Conservation (phyloP, 2,888 invertebrate genomes). For the Eretmocerus hayati region DNA sequence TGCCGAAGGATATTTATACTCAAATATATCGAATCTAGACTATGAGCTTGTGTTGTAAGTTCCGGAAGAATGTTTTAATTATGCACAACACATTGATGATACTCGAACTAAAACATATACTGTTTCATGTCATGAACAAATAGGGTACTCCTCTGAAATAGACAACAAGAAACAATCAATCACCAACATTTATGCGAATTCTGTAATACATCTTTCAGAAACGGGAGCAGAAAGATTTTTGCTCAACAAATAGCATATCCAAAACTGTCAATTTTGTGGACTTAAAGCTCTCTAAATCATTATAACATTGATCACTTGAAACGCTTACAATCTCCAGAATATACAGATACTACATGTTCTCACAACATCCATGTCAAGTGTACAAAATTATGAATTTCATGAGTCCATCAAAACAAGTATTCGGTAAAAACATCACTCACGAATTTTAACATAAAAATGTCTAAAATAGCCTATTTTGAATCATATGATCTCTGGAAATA, state of each 20-base stretch:
- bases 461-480: no score
- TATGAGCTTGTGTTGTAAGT: no score
- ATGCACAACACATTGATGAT: no score
- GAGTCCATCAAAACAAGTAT: conserved; percentile 38
- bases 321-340: conserved; percentile 38
- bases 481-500: no score
- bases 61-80: no score
- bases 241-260: conserved; percentile 15
- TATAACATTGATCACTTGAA: conserved; percentile 22
- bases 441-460: no score
- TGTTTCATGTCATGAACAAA: no score
- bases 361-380: conserved; percentile 39
- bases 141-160: no score
- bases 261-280: conserved; percentile 9
- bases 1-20: no score
- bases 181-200: conserved; percentile 12
- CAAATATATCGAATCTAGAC: no score
- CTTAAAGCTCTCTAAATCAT: conserved; percentile 10
- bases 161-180: not conserved
- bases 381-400: conserved; percentile 21
- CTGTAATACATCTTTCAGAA: conserved; percentile 23
- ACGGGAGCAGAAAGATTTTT: conserved; percentile 20
- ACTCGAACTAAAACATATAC: no score
- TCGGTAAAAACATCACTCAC: no score
- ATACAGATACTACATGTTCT: conserved; percentile 37